Evolutionary conservation across 2,113 vertebrate genomes (phyloP).

Genomic region (Asarcornis scutulata): DNA sequence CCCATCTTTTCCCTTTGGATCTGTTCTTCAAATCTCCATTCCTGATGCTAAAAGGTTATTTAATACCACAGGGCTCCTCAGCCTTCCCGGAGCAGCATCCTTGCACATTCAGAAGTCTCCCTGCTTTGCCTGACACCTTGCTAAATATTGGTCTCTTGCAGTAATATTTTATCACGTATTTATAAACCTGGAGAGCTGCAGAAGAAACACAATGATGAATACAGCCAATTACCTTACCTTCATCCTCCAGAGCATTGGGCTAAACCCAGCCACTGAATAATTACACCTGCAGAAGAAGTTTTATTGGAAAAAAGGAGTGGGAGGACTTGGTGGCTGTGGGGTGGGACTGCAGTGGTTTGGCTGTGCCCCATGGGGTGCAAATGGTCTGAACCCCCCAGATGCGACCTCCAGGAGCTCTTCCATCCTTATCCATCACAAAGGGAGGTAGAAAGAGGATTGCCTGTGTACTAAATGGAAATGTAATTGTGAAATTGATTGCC

Average conservation of each 20-base stretch:
- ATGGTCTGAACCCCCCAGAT: neutral
- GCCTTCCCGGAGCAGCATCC: fast-evolving
- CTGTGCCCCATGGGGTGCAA: neutral
- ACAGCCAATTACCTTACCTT: conserved; percentile 50
- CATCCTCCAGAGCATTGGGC: conserved; percentile 42
- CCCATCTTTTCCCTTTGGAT: neutral
- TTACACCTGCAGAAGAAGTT: conserved; percentile 13
- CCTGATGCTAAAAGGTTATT: neutral
- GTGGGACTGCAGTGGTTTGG: neutral
- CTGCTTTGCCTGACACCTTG: neutral
- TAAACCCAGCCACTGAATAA: conserved; percentile 45
- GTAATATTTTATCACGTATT: conserved; percentile 16
- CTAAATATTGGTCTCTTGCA: neutral
- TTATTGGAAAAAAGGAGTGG: neutral
- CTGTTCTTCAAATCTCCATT: neutral
- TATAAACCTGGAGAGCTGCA: conserved; percentile 21
- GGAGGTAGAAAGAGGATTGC: neutral
- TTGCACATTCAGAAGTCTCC: neutral
- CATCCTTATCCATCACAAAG: neutral
- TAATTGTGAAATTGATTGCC: neutral
- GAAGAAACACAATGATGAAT: conserved; percentile 55
- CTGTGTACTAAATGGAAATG: neutral
- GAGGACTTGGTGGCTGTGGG: neutral
- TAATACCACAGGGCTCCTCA: neutral
- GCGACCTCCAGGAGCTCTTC: neutral